A percentile compares a stretch with the other conserved stretches of the same genome.
These are phyloP conservation scores for Synchiropus splendidus DNA, from an alignment of 2,113 vertebrate genomes.

Conservation along the genomic window DNA sequence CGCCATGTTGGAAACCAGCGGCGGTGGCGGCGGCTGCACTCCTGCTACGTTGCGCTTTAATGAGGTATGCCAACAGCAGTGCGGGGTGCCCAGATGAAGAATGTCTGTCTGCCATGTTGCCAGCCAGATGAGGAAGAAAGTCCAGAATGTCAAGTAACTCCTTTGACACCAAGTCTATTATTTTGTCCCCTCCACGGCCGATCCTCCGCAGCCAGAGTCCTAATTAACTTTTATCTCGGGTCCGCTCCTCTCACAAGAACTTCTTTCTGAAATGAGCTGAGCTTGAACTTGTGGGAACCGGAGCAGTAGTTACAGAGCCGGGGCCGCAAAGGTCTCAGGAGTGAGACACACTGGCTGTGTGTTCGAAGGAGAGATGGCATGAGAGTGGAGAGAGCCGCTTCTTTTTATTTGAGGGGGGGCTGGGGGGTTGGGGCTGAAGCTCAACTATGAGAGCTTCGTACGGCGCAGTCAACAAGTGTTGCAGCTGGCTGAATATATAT, in stretches of 20 bases:
- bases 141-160: slow-evolving; percentile 31
- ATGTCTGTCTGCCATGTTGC: slow-evolving; percentile 4
- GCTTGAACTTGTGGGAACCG: slow-evolving; percentile 31
- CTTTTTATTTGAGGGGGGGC: slow-evolving; percentile 13
- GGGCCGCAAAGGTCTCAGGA: slow-evolving; percentile 11
- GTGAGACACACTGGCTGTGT: slow-evolving; percentile 5
- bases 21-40: slow-evolving; percentile 10
- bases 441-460: no score
- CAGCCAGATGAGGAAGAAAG: slow-evolving; percentile 9
- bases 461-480: no score
- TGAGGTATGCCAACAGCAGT: slow-evolving; percentile 8
- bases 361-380: neutral
- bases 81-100: slow-evolving; percentile 1
- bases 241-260: slow-evolving; percentile 23
- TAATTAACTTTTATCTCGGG: slow-evolving; percentile 44
- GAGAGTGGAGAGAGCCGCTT: neutral
- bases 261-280: slow-evolving; percentile 25
- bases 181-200: slow-evolving; percentile 11
- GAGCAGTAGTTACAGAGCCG: slow-evolving; percentile 23
- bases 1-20: slow-evolving; percentile 9
- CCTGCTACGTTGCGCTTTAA: slow-evolving; percentile 6
- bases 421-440: no score
- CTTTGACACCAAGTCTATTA: slow-evolving; percentile 16
- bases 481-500: no score
- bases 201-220: slow-evolving; percentile 21